These are phyloP conservation scores for Macrochelys suwanniensis DNA, from an alignment of 2,797 vertebrate species.

Conservation along the genomic window DNA sequence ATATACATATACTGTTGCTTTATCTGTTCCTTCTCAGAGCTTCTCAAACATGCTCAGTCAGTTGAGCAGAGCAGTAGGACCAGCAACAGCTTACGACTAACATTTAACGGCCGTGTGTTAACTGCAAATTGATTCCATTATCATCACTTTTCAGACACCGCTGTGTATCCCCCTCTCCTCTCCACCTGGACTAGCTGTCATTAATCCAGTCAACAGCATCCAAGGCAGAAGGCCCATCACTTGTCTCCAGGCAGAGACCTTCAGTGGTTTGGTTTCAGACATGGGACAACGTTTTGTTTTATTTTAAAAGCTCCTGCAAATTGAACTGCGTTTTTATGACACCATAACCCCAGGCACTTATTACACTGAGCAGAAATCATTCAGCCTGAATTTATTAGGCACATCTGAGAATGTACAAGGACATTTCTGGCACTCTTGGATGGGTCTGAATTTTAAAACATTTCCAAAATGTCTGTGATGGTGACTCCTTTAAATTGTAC, in stretches of 20 bases:
- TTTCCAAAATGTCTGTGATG: neutral
- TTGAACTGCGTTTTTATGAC: neutral
- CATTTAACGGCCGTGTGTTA: neutral
- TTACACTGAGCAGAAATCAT: neutral
- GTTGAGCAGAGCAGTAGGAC: fast-evolving
- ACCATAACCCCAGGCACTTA: neutral
- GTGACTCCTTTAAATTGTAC: neutral
- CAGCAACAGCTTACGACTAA: fast-evolving
- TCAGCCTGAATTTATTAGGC: neutral
- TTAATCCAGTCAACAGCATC: neutral
- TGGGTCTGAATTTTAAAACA: neutral
- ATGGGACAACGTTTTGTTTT: neutral
- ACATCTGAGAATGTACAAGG: neutral
- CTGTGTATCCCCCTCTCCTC: neutral
- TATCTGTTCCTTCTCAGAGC: fast-evolving
- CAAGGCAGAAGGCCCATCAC: neutral
- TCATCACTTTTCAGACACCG: neutral
- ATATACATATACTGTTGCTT: neutral
- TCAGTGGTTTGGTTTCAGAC: too few species aligned
- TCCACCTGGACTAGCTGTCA: neutral
- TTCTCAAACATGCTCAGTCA: neutral
- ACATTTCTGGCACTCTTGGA: neutral
- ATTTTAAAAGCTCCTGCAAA: neutral
- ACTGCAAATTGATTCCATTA: neutral
- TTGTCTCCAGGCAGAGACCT: fast-evolving